phyloP scores from a whole-genome alignment of 1,140 invertebrate genomes.

The Heliconius melpomene region DNA sequence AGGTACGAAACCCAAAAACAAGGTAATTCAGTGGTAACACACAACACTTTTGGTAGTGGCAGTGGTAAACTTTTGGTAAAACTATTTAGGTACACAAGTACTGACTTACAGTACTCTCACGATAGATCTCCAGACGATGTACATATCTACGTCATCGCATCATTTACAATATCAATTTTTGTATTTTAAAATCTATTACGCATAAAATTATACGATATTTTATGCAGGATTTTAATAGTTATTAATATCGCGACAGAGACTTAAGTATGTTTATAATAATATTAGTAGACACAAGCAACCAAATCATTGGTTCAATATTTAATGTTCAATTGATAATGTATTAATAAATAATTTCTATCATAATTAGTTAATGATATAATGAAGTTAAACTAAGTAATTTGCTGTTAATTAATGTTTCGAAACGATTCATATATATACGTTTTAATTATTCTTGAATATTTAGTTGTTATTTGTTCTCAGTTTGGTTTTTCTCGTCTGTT shows the following conservation, averaged over 20 bases:
- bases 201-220: background rate
- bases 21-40: too few species aligned
- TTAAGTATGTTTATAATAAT: background rate
- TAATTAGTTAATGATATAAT: constrained; percentile 43
- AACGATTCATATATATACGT: constrained; percentile 48
- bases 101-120: too few species aligned
- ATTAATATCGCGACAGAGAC: background rate
- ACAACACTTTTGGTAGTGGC: too few species aligned
- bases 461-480: background rate
- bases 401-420: constrained; percentile 53
- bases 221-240: background rate
- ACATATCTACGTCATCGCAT: too few species aligned
- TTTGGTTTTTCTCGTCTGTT: background rate
- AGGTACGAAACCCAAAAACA: too few species aligned
- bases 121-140: too few species aligned
- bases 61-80: too few species aligned
- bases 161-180: too few species aligned
- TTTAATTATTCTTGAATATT: constrained; percentile 39
- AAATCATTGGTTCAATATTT: constrained; percentile 43
- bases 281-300: constrained; percentile 23
- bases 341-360: constrained; percentile 38
- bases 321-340: constrained; percentile 29
- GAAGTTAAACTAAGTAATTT: constrained; percentile 43
- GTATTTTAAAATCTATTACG: too few species aligned
- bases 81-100: too few species aligned